phyloP scores from a whole-genome alignment of 1,140 invertebrate genomes.

The Lasioglossum albipes region DNA sequence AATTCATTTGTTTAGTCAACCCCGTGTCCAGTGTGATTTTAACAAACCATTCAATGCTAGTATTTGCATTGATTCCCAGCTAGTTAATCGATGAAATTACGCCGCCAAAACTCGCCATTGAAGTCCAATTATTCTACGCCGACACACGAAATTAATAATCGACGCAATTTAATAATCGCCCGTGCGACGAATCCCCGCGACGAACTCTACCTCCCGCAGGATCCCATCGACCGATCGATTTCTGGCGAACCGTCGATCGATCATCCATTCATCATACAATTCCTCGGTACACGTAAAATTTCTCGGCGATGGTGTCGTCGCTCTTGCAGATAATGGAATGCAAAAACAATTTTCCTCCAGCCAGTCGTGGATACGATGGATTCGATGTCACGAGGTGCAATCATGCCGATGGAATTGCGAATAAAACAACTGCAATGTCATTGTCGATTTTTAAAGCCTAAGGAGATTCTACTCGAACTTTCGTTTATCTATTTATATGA shows the following conservation, averaged over 20 bases:
- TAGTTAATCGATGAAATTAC: too few relatives aligned
- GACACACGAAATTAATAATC: too few relatives aligned
- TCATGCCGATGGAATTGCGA: slow-evolving; percentile 2
- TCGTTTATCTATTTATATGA: too few relatives aligned
- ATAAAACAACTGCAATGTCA: background rate
- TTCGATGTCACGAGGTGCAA: slow-evolving; percentile 17
- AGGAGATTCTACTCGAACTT: too few relatives aligned
- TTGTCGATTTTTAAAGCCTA: too few relatives aligned
- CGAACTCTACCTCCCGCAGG: slow-evolving; percentile 34
- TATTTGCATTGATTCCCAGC: too few relatives aligned
- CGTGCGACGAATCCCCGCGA: slow-evolving; percentile 14
- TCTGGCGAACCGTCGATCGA: slow-evolving; percentile 20
- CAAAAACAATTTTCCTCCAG: background rate
- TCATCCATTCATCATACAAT: background rate
- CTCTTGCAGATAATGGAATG: slow-evolving; percentile 2
- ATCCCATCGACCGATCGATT: slow-evolving; percentile 50
- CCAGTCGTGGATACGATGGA: background rate
- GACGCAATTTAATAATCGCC: slow-evolving; percentile 59
- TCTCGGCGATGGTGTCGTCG: background rate
- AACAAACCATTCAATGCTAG: too few relatives aligned
- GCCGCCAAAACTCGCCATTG: background rate
- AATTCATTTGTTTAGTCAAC: too few relatives aligned
- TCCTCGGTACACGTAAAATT: background rate
- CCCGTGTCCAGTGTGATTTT: too few relatives aligned
- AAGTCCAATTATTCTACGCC: slow-evolving; percentile 4